Base-by-base conservation (phyloP, 2,797 vertebrate genomes). In the Acanthurus lineatus region DNA sequence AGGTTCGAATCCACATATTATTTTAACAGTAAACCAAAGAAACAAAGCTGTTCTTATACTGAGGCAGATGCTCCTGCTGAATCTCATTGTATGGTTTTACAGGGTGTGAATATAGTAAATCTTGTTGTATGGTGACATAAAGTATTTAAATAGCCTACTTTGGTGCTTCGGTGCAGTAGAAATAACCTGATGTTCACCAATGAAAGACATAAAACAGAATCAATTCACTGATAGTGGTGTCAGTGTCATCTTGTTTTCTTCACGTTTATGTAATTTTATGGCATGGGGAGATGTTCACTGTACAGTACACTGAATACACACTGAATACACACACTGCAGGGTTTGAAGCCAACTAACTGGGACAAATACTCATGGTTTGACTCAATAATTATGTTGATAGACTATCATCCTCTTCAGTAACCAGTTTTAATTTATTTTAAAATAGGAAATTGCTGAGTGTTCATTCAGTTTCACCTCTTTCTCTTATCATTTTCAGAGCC, bases 181-280 rank as follows among this genome's bases (percentile, higher is more conserved):
- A 72, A 61, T 45, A 53, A 45, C n/a, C 54, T 32, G 58, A 62
- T 53, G 19, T 42, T 19, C 15, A 60, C 45, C 19, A 58, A 47
- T 69, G 42, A 35, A 68, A 58, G 14, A 17, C 20, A 25, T 42
- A 38, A 38, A 32, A 69, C 19, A 35, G 11, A 25, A 15, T 47
- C 25, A 48, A 25, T 69, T 47, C 5, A 22, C n/a, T 16, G 38
- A 40, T 40, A 40, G 9, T 60, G n/a, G 16, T 66, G 64, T 66
- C 52, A 68, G 42, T 57, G 53, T 48, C 19, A 17, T 69, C 32
- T 59, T 49, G 56, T 38, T 69, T 53, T 19, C 19, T 16, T 20
- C 25, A 35, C 40, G 10, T 70, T 25, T 20, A 22, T 59, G 9
- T 16, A 17, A 49, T 69, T 60, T 60, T 60, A 60, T 71, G 57